These are phyloP conservation scores for Eueides isabella DNA, from an alignment of 1,140 invertebrate genomes.

Conservation along the genomic window DNA sequence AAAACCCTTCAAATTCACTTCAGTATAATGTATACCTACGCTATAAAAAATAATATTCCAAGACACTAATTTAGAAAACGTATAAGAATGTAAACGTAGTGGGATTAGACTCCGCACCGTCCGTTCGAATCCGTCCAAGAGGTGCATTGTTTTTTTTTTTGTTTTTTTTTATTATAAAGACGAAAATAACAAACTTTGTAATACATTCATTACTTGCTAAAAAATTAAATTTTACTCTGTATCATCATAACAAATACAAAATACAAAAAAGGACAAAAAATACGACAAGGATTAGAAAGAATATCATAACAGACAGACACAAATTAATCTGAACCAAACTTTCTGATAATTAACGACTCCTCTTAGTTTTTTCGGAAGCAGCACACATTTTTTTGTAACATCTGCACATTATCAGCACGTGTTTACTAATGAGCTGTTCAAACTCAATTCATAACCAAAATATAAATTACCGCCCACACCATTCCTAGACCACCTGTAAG, in stretches of 20 bases:
- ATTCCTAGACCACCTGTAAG: background rate
- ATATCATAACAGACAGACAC: background rate
- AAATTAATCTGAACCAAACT: background rate
- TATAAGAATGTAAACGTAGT: too few relatives aligned
- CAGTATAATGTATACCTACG: too few relatives aligned
- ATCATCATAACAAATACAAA: background rate
- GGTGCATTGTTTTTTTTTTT: too few relatives aligned
- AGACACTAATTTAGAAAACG: too few relatives aligned
- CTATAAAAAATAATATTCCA: too few relatives aligned
- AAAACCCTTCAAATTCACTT: too few relatives aligned
- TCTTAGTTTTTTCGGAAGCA: background rate
- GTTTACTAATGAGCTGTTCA: background rate
- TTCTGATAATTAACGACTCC: background rate
- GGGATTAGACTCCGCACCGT: too few relatives aligned
- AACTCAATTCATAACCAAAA: conserved; percentile 7
- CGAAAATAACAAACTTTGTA: background rate
- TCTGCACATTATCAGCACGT: conserved; percentile 6
- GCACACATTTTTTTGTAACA: background rate
- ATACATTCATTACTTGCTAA: background rate
- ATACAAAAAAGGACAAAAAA: background rate
- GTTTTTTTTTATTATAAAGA: too few relatives aligned
- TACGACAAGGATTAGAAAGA: background rate
- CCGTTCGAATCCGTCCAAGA: too few relatives aligned
- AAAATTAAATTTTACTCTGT: background rate
- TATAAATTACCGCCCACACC: conserved; percentile 5